Conservation (phyloP, 64 coral and sea anemone species). For the Cladopsammia gracilis region DNA sequence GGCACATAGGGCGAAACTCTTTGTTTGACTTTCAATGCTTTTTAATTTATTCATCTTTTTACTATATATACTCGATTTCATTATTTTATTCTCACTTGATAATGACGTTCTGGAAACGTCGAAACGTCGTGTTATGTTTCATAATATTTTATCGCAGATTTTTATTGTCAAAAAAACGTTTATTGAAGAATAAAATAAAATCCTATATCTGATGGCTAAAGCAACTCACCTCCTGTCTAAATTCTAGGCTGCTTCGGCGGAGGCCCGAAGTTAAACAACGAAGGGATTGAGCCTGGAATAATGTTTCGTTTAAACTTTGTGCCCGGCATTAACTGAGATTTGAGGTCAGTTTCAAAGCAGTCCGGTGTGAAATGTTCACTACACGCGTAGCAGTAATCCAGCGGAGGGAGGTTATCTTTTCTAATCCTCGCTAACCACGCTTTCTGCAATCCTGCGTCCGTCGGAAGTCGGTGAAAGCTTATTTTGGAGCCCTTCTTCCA, state of each 20-base stretch:
- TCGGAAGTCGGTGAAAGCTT: too few relatives aligned
- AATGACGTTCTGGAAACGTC: too few relatives aligned
- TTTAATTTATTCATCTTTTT: too few relatives aligned
- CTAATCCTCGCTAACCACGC: conserved; percentile 35
- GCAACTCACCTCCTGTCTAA: background rate
- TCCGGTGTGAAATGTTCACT: conserved; percentile 50
- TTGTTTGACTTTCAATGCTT: too few relatives aligned
- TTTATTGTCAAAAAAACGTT: too few relatives aligned
- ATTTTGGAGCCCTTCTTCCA: too few relatives aligned
- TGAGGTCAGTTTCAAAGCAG: conserved; percentile 30
- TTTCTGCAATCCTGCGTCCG: background rate
- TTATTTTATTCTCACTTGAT: too few relatives aligned
- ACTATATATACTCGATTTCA: too few relatives aligned
- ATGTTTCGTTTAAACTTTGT: conserved; percentile 36
- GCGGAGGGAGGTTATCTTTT: conserved; percentile 1
- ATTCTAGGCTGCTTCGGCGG: background rate
- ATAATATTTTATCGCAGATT: too few relatives aligned
- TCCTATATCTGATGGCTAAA: background rate
- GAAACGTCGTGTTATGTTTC: too few relatives aligned
- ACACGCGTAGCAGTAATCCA: conserved; percentile 41
- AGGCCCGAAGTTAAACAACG: background rate
- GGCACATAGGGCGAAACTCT: too few relatives aligned
- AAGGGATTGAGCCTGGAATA: conserved; percentile 3
- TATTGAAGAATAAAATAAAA: too few relatives aligned
- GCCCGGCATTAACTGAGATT: conserved; percentile 36